Conservation (phyloP, 2,113 vertebrate genomes). For the Turnix velox region DNA sequence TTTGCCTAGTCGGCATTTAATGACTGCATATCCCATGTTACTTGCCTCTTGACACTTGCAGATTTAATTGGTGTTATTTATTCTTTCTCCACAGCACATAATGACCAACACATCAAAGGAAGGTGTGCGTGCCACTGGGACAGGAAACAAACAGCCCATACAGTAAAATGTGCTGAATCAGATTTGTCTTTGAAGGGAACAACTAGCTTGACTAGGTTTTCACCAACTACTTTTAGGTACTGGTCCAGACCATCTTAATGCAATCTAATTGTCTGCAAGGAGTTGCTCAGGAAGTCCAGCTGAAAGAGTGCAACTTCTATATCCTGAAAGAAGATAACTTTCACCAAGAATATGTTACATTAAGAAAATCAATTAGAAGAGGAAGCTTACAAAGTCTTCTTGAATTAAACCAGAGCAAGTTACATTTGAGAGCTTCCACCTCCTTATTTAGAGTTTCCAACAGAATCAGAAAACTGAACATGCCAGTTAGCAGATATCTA, state of each 20-base stretch:
- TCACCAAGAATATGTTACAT: too few relatives aligned
- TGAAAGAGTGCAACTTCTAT: fast-evolving
- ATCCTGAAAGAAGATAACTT: background rate
- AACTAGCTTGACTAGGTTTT: background rate
- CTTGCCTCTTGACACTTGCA: background rate
- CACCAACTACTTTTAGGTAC: background rate
- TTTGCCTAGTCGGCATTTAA: background rate
- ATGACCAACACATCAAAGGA: background rate
- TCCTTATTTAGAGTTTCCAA: background rate
- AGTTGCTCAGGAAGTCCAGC: background rate
- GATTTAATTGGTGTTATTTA: background rate
- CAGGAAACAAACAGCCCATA: background rate
- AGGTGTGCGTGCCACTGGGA: background rate
- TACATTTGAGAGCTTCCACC: background rate
- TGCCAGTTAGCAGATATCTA: background rate
- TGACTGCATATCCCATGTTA: background rate
- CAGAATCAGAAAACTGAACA: background rate
- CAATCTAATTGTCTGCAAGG: background rate
- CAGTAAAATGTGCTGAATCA: conserved; percentile 11
- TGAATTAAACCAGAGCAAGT: background rate
- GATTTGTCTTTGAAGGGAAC: background rate
- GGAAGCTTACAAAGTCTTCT: background rate
- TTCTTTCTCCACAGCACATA: background rate
- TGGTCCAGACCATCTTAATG: background rate
- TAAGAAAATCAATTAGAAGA: background rate